Conservation (phyloP, 2,888 invertebrate genomes). For the Andrena flavipes region DNA sequence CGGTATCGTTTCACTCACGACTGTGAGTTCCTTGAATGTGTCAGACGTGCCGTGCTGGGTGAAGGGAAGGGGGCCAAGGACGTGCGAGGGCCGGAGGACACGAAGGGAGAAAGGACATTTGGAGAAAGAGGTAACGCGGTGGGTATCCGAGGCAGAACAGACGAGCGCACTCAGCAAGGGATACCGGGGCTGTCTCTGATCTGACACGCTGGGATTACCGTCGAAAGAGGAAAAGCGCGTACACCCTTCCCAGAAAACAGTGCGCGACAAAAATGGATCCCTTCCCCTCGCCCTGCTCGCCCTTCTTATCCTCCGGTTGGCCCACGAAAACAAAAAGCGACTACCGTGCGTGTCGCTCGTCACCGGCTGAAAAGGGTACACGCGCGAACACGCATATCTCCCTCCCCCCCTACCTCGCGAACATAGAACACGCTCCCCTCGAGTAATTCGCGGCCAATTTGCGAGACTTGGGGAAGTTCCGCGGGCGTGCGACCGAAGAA, state of each 20-base stretch:
- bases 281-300: constrained; percentile 7
- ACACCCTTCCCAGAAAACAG: constrained; percentile 66
- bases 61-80: constrained; percentile 32
- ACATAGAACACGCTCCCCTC: background rate
- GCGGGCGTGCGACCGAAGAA: constrained; percentile 13
- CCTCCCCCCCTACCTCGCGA: background rate
- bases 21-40: constrained; percentile 44
- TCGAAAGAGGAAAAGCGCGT: constrained; percentile 77
- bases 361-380: constrained; percentile 2
- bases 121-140: constrained; percentile 62
- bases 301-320: constrained; percentile 8
- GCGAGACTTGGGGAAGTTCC: constrained; percentile 21
- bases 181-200: constrained; percentile 73
- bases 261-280: constrained; percentile 73
- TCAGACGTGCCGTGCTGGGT: constrained; percentile 44
- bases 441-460: constrained; percentile 6
- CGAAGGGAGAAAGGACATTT: constrained; percentile 55
- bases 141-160: constrained; percentile 72
- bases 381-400: background rate
- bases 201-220: constrained; percentile 77
- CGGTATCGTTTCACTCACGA: constrained; percentile 49
- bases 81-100: constrained; percentile 24
- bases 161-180: constrained; percentile 78
- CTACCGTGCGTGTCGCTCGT: constrained; percentile 4
- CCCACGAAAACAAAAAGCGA: constrained; percentile 21